Base-by-base conservation (phyloP, 2,797 vertebrate species). In the Hippopotamyrus pictus region DNA sequence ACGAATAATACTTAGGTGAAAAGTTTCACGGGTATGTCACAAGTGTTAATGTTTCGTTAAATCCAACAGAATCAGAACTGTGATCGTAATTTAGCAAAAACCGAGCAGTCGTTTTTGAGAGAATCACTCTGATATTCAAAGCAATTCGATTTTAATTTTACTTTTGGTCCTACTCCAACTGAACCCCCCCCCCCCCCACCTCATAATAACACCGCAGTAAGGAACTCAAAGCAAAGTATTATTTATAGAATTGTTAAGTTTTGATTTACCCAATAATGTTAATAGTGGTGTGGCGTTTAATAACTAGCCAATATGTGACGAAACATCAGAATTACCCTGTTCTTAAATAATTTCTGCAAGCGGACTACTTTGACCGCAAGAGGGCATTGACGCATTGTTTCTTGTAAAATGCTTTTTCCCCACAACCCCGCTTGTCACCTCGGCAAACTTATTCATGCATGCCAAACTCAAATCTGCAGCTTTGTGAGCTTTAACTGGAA, bases 331-430 rank as follows among this genome's bases (percentile, higher is more conserved):
- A 25, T 84, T 84, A 73, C 12, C 14, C 29, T 37, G 4, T 29
- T 84, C 5, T 46, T 50, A 25, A 48, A 84, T 48, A 51, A 84
- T 51, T 51, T 48, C n/a, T 84, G 46, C 48, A 51, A 17, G 11
- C 44, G 22, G 22, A 29, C 82, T 29, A 25, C 19, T 76, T 54
- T 87, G 25, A 87, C 84, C 89, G 84, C 84, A 87, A 87, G 89
- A 87, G 89, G 89, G 84, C 89, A 53, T 51, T 53, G 29, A 79
- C 48, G 89, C 33, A 37, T 48, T 87, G 48, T 76, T 76, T 88
- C 88, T 48, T 5, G 22, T 57, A 33, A 44, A 50, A 48, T 29
- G 11, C 51, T 50, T 29, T n/a, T 51, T 14, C 44, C n/a, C n/a
- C 82, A 14, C 82, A 84, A n/a, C 6, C 6, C 41, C 6, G 19